Conservation (phyloP, 2,113 vertebrate genomes). For the Chroicocephalus ridibundus region DNA sequence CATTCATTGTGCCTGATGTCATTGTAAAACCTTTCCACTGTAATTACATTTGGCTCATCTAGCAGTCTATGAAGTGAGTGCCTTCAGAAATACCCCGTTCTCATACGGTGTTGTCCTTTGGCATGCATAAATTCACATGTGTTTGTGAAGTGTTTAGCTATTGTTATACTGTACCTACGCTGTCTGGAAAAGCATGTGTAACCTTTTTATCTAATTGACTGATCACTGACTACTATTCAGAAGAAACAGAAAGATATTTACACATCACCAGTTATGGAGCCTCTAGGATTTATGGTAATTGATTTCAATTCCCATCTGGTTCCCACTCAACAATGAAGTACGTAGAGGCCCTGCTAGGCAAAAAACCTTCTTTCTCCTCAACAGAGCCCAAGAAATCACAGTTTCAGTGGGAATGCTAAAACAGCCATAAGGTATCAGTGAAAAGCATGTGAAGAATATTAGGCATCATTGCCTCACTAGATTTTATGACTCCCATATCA, state of each 20-base stretch:
- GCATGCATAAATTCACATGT: constrained; percentile 62
- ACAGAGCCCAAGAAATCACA: constrained; percentile 47
- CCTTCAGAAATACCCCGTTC: constrained; percentile 44
- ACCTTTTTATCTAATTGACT: constrained; percentile 70
- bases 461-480: constrained; percentile 37
- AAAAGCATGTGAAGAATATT: constrained; percentile 66
- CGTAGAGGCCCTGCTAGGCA: constrained; percentile 28
- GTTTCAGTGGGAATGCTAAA: constrained; percentile 48
- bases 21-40: constrained; percentile 51
- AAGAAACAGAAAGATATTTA: constrained; percentile 70
- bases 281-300: constrained; percentile 67
- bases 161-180: constrained; percentile 61
- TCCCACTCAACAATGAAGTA: constrained; percentile 69
- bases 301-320: constrained; percentile 67
- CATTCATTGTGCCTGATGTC: constrained; percentile 56
- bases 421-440: constrained; percentile 56
- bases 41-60: constrained; percentile 48
- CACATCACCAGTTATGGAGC: constrained; percentile 65
- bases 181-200: constrained; percentile 64
- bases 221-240: constrained; percentile 67
- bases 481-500: constrained; percentile 54
- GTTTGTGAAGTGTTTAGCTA: constrained; percentile 64
- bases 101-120: constrained; percentile 15
- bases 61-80: constrained; percentile 21
- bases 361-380: constrained; percentile 27